A percentile compares a stretch with the other conserved stretches of the same genome.
Conservation (phyloP, 1,140 invertebrate genomes). For the Calosoma granatense region DNA sequence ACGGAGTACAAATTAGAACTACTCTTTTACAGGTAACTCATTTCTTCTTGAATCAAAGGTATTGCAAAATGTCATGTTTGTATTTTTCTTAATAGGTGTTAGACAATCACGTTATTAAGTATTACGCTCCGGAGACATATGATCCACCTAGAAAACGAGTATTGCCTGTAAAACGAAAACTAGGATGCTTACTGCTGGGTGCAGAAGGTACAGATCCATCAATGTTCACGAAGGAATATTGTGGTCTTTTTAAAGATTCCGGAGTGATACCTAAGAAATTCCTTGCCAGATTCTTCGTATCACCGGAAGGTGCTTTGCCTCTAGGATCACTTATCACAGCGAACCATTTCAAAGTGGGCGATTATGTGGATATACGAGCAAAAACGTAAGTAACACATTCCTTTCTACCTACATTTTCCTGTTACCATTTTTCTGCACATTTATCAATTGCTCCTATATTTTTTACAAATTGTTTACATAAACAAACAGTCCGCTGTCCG, state of each 20-base stretch:
- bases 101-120: conserved; percentile 94
- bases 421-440: no score
- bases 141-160: conserved; percentile 41
- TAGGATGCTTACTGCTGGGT: conserved; percentile 76
- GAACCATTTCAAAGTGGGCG: conserved; percentile 83
- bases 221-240: conserved; percentile 81
- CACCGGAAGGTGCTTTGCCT: conserved; percentile 74
- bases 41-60: conserved; percentile 12
- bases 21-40: conserved; percentile 73
- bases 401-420: no score
- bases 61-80: neutral
- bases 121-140: conserved; percentile 75
- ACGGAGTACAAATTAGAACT: conserved; percentile 64
- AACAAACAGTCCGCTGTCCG: no score
- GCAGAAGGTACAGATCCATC: conserved; percentile 82
- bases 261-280: conserved; percentile 84
- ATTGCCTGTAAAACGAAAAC: conserved; percentile 31
- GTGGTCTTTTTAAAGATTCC: conserved; percentile 70
- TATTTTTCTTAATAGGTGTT: conserved; percentile 53
- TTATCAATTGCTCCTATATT: no score
- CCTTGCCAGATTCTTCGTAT: conserved; percentile 75
- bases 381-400: conserved; percentile 94
- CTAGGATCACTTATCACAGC: conserved; percentile 84
- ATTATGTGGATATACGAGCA: conserved; percentile 80
- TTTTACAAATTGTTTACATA: no score